Percentiles rank a stretch among this genome's conserved stretches.
phyloP scores from a whole-genome alignment of 2,113 vertebrate species.

The Grammomys surdaster region DNA sequence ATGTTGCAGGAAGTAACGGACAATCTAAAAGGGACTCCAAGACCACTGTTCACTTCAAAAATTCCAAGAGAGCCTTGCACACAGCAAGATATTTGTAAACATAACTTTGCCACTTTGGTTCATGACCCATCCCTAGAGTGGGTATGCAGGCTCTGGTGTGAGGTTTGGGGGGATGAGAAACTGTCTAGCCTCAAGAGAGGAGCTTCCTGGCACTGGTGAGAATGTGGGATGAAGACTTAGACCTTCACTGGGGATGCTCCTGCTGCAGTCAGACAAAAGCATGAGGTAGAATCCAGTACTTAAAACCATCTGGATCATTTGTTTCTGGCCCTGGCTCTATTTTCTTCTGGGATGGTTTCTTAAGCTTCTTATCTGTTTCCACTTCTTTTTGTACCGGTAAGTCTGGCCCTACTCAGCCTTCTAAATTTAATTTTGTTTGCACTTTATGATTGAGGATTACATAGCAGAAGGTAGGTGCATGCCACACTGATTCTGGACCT shows the following conservation, averaged over 20 bases:
- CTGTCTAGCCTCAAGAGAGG: background rate
- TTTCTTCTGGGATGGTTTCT: background rate
- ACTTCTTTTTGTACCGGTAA: background rate
- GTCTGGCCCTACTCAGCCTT: background rate
- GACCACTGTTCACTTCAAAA: background rate
- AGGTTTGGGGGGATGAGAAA: background rate
- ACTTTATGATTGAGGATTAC: background rate
- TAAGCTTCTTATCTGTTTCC: constrained; percentile 10
- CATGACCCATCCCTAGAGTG: background rate
- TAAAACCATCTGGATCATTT: constrained; percentile 52
- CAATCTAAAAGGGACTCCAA: constrained; percentile 37
- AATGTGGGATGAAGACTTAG: background rate
- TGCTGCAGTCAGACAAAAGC: constrained; percentile 20
- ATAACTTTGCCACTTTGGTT: background rate
- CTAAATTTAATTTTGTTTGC: constrained; percentile 14
- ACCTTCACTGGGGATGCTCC: background rate
- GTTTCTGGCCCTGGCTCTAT: background rate
- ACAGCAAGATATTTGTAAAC: background rate
- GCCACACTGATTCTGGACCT: too few species aligned
- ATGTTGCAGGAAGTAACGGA: constrained; percentile 27
- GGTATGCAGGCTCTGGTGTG: background rate
- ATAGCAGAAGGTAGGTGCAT: background rate
- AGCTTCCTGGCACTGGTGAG: background rate
- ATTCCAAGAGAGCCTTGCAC: background rate
- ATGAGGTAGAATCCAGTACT: constrained; percentile 4